Base-by-base conservation (phyloP, 2,888 invertebrate species). In the Sicus ferrugineus region DNA sequence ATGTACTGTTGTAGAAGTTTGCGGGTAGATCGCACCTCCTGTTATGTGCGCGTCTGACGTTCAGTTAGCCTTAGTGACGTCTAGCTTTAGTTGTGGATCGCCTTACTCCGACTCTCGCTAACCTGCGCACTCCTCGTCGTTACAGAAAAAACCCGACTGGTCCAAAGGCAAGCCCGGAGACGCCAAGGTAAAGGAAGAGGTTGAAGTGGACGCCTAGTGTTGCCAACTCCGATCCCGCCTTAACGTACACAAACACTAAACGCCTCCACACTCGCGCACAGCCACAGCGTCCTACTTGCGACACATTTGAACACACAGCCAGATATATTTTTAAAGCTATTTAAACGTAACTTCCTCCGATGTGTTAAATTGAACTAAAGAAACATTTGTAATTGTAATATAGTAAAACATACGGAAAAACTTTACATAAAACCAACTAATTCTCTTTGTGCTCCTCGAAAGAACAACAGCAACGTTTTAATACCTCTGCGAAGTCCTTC, bases 111-210 rank as follows among this genome's bases (percentile, higher is more conserved):
- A 54, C 21, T 26, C 19, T 7, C 28, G 26, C 30, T 30, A 56
- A 26, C 11, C 28, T 23, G 11, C 28, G 30, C 30, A 19, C n/a
- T 30, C 23, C 63, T 58, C 66, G 30, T 68, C 64, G 56, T 89
- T 89, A 83, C 92, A 94, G 94, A 95, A 94, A 89, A 95, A 95
- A 88, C 94, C 95, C 82, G 95, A 95, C 89, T 95, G 95, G 95
- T 94, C 95, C 86, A 95, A 95, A 90, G 90, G 90, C 88, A 94
- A 94, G 86, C 90, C 91, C 85, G 93, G 93, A 84, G 94, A 94
- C 82, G 90, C 91, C 87, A 93, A 94, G 92, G 90, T 90, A 88
- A 92, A 92, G 89, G 93, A 92, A 88, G 94, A 91, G 87, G 90
- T 90, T 87, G 90, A 89, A 86, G 90, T 90, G 86, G 93, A 94